A percentile compares a stretch with the other conserved stretches of the same genome.
These are phyloP conservation scores for Phoxinus dragarum DNA, from an alignment of 2,797 vertebrate genomes.

Conservation along the genomic window DNA sequence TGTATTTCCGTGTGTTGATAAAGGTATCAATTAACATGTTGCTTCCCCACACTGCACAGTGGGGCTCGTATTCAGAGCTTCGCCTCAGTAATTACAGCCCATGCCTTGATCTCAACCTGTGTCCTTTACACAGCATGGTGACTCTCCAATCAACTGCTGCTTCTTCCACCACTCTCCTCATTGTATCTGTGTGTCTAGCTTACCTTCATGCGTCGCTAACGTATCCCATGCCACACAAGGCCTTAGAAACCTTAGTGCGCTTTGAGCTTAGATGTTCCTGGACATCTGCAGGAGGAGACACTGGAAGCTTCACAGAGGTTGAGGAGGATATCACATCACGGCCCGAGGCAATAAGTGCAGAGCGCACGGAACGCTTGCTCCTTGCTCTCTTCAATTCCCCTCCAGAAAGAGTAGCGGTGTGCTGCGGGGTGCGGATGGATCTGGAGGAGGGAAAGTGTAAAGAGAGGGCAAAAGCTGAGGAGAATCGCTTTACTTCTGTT, in stretches of 20 bases:
- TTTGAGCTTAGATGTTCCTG: conserved; percentile 71
- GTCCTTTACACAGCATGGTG: conserved; percentile 60
- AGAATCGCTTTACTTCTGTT: conserved; percentile 34
- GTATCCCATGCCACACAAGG: conserved; percentile 66
- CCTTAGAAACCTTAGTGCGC: conserved; percentile 56
- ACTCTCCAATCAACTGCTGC: conserved; percentile 47
- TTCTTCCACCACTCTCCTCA: conserved; percentile 63
- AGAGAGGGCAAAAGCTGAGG: conserved; percentile 52
- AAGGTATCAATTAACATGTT: conserved; percentile 83
- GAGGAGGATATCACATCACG: conserved; percentile 48
- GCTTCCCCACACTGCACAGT: conserved; percentile 55
- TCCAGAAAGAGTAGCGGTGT: conserved; percentile 39
- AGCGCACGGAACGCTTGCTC: conserved; percentile 54
- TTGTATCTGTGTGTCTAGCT: conserved; percentile 15
- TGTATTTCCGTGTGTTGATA: conserved; percentile 78
- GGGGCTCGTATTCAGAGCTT: conserved; percentile 71
- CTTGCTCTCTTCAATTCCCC: conserved; percentile 53
- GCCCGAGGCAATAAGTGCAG: conserved; percentile 52
- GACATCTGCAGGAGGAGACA: conserved; percentile 59
- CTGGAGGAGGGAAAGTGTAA: conserved; percentile 48
- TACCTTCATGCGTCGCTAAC: conserved; percentile 26
- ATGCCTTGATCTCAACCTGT: conserved; percentile 61
- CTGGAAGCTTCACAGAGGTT: conserved; percentile 43
- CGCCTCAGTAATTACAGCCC: conserved; percentile 65
- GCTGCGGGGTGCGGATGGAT: conserved; percentile 51